A percentile compares a stretch with the other conserved stretches of the same genome.
These are phyloP conservation scores for Rhagium mordax DNA, from an alignment of 2,888 invertebrate species.

Conservation along the genomic window DNA sequence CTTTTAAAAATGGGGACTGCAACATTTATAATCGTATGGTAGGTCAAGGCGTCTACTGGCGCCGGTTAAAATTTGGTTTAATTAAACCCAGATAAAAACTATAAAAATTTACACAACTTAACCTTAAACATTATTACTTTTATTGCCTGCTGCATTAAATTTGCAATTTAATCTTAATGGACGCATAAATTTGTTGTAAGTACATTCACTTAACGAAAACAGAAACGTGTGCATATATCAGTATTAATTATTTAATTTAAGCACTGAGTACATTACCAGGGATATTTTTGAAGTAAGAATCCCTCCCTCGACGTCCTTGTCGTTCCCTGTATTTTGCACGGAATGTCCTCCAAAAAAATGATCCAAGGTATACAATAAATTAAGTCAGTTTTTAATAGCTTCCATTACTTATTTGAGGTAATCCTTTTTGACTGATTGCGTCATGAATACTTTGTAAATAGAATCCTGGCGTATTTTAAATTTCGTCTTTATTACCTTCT, in stretches of 20 bases:
- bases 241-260: neutral
- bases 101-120: neutral
- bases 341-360: neutral
- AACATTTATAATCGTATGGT: neutral
- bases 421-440: neutral
- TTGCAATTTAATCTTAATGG: neutral
- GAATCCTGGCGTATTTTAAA: neutral
- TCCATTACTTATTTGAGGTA: neutral
- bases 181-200: neutral
- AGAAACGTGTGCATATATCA: neutral
- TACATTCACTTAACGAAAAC: neutral
- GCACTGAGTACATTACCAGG: neutral
- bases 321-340: neutral
- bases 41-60: neutral
- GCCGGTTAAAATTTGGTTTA: neutral
- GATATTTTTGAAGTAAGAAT: neutral
- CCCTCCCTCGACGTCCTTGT: neutral
- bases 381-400: neutral
- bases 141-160: neutral
- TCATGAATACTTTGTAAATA: neutral
- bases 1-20: no score
- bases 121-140: conserved; percentile 6
- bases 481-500: neutral
- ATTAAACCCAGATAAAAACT: neutral
- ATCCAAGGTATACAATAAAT: neutral